Evolutionary conservation across 2,113 vertebrate species (phyloP).

Genomic region (Microcebus ravelobensis): DNA sequence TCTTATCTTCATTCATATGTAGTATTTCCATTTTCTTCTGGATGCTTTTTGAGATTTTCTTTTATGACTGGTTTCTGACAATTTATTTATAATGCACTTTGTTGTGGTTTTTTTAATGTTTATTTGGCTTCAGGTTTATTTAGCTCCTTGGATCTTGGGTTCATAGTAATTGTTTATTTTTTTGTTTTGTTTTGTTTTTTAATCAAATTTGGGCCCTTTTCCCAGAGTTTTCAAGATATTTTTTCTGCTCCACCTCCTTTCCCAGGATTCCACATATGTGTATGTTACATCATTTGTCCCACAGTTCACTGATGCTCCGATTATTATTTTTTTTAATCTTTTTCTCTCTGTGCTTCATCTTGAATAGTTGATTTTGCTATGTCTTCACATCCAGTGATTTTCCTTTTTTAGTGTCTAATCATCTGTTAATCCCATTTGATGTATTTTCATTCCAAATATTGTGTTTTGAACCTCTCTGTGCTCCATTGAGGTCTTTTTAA

Average conservation of each 20-base stretch:
- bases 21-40: neutral
- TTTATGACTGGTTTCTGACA: neutral
- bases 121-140: neutral
- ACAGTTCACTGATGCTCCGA: neutral
- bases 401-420: neutral
- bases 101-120: neutral
- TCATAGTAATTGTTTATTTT: neutral
- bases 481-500: neutral
- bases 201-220: neutral
- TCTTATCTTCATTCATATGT: neutral
- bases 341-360: neutral
- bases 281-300: neutral
- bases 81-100: neutral
- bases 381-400: neutral
- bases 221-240: neutral
- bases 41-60: slow-evolving; percentile 2
- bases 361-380: neutral
- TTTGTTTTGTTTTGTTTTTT: neutral
- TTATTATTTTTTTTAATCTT: neutral
- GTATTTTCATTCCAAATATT: neutral
- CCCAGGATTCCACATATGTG: neutral
- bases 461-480: neutral
- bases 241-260: neutral
- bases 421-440: neutral
- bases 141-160: neutral